Evolutionary conservation across 1,140 invertebrate genomes (phyloP).

Genomic region (Drosophila miranda): DNA sequence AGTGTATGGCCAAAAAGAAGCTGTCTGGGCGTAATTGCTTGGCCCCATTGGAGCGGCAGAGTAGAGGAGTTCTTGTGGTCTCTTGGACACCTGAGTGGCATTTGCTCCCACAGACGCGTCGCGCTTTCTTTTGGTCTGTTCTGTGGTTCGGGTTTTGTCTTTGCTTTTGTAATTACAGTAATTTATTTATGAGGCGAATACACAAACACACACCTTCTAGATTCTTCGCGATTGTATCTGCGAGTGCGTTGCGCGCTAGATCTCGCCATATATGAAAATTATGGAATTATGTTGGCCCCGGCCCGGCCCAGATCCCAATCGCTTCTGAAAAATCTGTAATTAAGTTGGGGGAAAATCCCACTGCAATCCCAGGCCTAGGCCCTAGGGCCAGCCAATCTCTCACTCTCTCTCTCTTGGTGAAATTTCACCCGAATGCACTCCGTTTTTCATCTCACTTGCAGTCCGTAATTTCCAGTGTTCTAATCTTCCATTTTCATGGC

Average conservation of each 20-base stretch:
- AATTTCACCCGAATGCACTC: neutral
- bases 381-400: slow-evolving; percentile 6
- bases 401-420: slow-evolving; percentile 7
- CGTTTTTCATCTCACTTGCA: neutral
- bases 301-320: slow-evolving; percentile 31
- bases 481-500: slow-evolving; percentile 44
- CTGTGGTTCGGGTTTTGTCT: slow-evolving; percentile 26
- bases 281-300: slow-evolving; percentile 36
- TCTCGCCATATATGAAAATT: slow-evolving; percentile 27
- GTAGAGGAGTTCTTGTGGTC: slow-evolving; percentile 43
- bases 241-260: slow-evolving; percentile 35
- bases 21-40: slow-evolving; percentile 74
- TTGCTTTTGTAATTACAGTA: slow-evolving; percentile 61
- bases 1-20: slow-evolving; percentile 55
- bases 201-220: slow-evolving; percentile 1
- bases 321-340: slow-evolving; percentile 45
- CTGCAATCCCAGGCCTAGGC: neutral
- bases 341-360: slow-evolving; percentile 8
- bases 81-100: slow-evolving; percentile 57
- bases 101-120: slow-evolving; percentile 60
- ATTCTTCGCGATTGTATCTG: slow-evolving; percentile 21
- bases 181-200: slow-evolving; percentile 62
- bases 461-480: slow-evolving; percentile 22
- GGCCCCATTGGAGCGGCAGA: slow-evolving; percentile 49
- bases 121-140: slow-evolving; percentile 61